Evolutionary conservation across 2,888 invertebrate genomes (phyloP), one percentile per base, ranked within the genome.

Genomic region (Apocheima hispidaria): DNA sequence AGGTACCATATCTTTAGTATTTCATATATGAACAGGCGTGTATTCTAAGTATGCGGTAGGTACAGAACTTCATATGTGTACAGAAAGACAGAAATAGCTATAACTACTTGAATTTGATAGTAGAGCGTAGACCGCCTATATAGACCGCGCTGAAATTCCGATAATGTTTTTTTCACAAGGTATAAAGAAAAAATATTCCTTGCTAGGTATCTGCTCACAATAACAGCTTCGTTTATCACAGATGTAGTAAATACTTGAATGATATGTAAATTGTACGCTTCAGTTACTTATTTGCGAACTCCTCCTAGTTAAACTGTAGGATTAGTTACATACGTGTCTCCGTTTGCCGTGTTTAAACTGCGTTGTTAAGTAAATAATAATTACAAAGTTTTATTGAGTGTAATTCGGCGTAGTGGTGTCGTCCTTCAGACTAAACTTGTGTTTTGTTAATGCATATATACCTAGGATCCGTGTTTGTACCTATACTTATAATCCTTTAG

Each of bases 211-310:
- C 33, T 12, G n/a, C n/a, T n/a, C n/a, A n/a, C n/a, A n/a, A n/a
- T n/a, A n/a, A n/a, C n/a, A n/a, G n/a, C n/a, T n/a, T n/a, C n/a
- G n/a, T n/a, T n/a, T n/a, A n/a, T n/a, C n/a, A n/a, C n/a, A n/a
- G n/a, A n/a, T n/a, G 4, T 36, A 7, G 36, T 5, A 16, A 36
- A 36, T 36, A 14, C 16, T 46, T 12, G 9, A 28, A 53, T 40
- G 48, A 35, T 60, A 60, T 60, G 53, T 60, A 48, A 53, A 59
- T 53, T 54, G 41, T 9, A 55, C 36, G 30, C 44, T 51, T 44
- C 16, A 51, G 21, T 30, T 52, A 41, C 21, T 43, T 48, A 41
- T 28, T 43, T 48, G 20, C 28, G 1, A 38, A 33, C 30, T 35
- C 16, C 18, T 35, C 33, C 20, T 21, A 35, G 6, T 40, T 44